These are phyloP conservation scores for Falcaria lacertinaria DNA, from an alignment of 2,888 invertebrate species.

Conservation along the genomic window DNA sequence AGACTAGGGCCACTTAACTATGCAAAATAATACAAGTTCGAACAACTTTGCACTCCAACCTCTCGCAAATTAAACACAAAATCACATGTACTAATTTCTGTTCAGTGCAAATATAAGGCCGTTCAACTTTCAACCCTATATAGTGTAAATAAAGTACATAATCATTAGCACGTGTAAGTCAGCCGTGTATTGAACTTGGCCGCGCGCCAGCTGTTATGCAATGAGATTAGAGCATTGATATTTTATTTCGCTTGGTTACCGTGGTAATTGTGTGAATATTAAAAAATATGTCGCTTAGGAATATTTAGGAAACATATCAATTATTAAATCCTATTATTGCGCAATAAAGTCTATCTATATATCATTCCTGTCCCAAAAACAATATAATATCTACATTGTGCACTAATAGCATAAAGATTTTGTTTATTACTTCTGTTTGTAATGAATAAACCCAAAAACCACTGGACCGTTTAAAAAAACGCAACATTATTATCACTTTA, in stretches of 20 bases:
- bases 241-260: background rate
- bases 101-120: background rate
- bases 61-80: background rate
- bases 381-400: no score
- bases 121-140: background rate
- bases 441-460: no score
- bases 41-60: background rate
- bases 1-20: background rate
- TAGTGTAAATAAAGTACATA: background rate
- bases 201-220: background rate
- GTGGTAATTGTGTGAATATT: no score
- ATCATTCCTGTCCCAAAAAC: no score
- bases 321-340: no score
- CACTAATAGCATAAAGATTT: no score
- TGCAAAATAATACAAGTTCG: background rate
- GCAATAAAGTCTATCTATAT: no score
- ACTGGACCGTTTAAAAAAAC: no score
- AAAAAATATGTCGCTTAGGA: no score
- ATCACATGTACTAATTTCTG: background rate
- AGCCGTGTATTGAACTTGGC: conserved; percentile 1
- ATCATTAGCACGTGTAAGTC: background rate
- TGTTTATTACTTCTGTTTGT: no score
- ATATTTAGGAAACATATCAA: no score
- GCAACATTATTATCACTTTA: no score
- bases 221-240: background rate